phyloP scores from a whole-genome alignment of 2,888 invertebrate species.

The Caenorhabditis sp. region DNA sequence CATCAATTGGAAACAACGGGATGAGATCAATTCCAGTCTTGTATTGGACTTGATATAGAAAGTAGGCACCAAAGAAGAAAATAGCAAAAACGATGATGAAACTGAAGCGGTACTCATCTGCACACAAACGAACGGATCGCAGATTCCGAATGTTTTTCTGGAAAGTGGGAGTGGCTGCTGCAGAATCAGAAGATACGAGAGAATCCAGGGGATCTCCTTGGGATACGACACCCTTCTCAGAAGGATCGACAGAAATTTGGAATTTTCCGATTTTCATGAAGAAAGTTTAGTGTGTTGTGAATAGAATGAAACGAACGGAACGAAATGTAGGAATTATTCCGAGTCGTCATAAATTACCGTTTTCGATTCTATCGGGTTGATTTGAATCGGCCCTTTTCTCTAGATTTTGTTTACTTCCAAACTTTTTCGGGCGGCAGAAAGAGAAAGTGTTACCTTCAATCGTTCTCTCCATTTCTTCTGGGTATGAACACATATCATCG shows the following conservation, averaged over 20 bases:
- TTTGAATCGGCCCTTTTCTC: constrained; percentile 37
- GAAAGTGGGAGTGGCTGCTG: constrained; percentile 19
- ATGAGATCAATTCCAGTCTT: constrained; percentile 73
- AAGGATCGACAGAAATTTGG: not conserved
- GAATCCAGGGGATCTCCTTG: not conserved
- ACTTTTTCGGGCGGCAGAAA: constrained; percentile 8
- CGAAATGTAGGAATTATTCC: not conserved
- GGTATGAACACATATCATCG: constrained; percentile 60
- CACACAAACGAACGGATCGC: constrained; percentile 45
- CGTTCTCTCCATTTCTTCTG: constrained; percentile 59
- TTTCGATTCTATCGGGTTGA: constrained; percentile 38
- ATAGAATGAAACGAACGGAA: not conserved
- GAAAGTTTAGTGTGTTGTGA: not conserved
- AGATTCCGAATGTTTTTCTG: constrained; percentile 56
- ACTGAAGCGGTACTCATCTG: constrained; percentile 55
- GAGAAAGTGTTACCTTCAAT: constrained; percentile 45
- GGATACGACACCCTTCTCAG: not conserved
- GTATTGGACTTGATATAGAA: constrained; percentile 70
- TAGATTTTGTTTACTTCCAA: constrained; percentile 15
- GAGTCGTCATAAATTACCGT: constrained; percentile 28
- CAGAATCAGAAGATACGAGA: not conserved
- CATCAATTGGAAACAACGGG: constrained; percentile 72
- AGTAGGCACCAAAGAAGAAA: constrained; percentile 41
- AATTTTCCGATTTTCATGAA: constrained; percentile 18
- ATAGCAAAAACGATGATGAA: constrained; percentile 43